Conservation (phyloP, 2,888 invertebrate genomes). For the Hetaerina titia region DNA sequence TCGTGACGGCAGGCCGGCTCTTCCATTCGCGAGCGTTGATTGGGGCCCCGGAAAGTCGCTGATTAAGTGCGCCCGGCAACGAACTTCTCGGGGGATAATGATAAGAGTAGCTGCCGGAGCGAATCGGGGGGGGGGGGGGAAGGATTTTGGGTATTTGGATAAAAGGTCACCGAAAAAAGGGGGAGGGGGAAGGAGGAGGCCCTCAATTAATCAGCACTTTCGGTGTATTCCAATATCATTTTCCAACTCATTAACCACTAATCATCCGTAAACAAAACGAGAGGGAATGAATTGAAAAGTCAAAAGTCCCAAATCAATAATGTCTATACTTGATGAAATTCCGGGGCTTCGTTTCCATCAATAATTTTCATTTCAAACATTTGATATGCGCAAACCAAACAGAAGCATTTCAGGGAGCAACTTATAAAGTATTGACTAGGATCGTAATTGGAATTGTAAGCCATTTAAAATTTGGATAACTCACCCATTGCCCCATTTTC, state of each 20-base stretch:
- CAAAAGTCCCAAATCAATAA: background rate
- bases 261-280: background rate
- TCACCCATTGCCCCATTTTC: background rate
- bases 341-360: background rate
- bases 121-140: background rate
- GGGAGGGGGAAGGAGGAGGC: background rate
- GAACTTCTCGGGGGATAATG: background rate
- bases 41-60: background rate
- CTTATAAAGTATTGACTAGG: background rate
- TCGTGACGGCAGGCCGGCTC: background rate
- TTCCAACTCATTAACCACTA: background rate
- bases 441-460: background rate
- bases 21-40: background rate
- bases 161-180: background rate
- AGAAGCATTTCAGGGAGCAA: background rate
- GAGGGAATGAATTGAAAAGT: conserved; percentile 2
- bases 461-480: background rate
- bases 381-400: background rate
- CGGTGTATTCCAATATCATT: background rate
- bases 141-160: background rate
- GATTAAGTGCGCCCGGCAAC: background rate
- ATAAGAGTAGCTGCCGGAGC: background rate
- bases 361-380: background rate
- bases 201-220: background rate
- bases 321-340: background rate